Evolutionary conservation across 1,140 invertebrate genomes (phyloP).

Genomic region (Macrobrachium rosenbergii): DNA sequence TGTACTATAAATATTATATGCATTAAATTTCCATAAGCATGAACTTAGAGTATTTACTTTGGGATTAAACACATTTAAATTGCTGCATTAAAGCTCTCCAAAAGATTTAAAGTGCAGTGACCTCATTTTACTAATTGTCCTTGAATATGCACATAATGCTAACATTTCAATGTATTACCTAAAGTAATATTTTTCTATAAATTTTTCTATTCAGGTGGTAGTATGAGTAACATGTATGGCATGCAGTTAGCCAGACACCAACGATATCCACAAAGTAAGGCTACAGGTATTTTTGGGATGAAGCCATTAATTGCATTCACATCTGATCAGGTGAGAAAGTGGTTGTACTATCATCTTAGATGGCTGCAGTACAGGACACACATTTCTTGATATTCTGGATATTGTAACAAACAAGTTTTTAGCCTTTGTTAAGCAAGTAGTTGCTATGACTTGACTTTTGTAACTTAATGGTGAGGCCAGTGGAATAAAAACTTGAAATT

Average conservation of each 20-base stretch:
- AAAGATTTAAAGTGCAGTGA: not conserved
- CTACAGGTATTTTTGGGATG: slow-evolving; percentile 79
- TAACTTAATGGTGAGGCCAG: too few relatives aligned
- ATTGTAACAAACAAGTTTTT: too few relatives aligned
- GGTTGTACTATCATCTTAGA: not conserved
- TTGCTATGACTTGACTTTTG: too few relatives aligned
- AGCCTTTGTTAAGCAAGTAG: too few relatives aligned
- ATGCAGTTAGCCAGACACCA: slow-evolving; percentile 89
- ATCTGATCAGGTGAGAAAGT: slow-evolving; percentile 81
- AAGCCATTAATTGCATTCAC: slow-evolving; percentile 82
- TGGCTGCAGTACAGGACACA: not conserved
- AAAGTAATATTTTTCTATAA: not conserved
- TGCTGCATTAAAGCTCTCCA: not conserved
- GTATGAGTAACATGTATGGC: slow-evolving; percentile 95
- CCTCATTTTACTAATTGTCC: too few relatives aligned
- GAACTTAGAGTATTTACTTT: too few relatives aligned
- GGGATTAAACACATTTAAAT: too few relatives aligned
- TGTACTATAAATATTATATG: not conserved
- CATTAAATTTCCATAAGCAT: too few relatives aligned
- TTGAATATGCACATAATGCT: too few relatives aligned
- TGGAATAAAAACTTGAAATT: too few relatives aligned
- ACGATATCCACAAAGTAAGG: slow-evolving; percentile 84
- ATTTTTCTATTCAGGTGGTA: slow-evolving; percentile 74
- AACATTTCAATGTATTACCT: not conserved
- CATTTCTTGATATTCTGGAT: too few relatives aligned